Evolutionary conservation across 2,113 vertebrate species (phyloP).

Genomic region (Percopsis transmontana): DNA sequence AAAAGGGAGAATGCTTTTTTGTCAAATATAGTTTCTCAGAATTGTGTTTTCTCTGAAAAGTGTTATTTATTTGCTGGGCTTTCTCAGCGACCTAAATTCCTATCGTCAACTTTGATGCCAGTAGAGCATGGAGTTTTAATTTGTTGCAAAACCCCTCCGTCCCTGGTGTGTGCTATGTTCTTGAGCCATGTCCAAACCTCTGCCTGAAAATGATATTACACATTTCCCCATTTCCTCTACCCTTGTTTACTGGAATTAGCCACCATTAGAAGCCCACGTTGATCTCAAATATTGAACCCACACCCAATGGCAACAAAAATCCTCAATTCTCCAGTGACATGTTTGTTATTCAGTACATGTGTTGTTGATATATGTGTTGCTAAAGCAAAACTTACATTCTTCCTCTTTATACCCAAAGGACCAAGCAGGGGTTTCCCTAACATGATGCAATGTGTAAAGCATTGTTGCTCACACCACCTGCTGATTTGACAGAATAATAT

Average conservation of each 20-base stretch:
- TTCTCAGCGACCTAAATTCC: slow-evolving; percentile 33
- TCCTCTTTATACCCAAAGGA: not conserved
- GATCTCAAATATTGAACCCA: not conserved
- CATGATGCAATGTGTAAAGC: not conserved
- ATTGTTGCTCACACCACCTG: not conserved
- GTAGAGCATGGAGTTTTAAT: slow-evolving; percentile 2
- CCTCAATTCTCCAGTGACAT: too few relatives aligned
- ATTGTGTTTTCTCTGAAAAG: slow-evolving; percentile 40
- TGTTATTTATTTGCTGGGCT: slow-evolving; percentile 45
- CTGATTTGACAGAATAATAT: too few relatives aligned
- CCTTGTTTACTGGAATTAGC: slow-evolving; percentile 33
- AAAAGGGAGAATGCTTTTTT: not conserved
- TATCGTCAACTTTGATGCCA: not conserved
- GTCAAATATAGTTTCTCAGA: slow-evolving; percentile 5
- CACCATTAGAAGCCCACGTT: not conserved
- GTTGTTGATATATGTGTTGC: not conserved
- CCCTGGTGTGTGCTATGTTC: not conserved
- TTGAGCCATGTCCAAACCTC: slow-evolving; percentile 29
- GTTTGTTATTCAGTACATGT: not conserved
- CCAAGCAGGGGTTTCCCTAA: slow-evolving; percentile 22
- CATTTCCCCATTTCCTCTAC: slow-evolving; percentile 14
- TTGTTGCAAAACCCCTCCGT: slow-evolving; percentile 11
- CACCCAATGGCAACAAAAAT: too few relatives aligned
- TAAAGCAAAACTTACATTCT: not conserved
- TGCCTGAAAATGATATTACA: slow-evolving; percentile 14